Base-by-base conservation (phyloP, 2,113 vertebrate genomes). In the Macroglossus sobrinus region DNA sequence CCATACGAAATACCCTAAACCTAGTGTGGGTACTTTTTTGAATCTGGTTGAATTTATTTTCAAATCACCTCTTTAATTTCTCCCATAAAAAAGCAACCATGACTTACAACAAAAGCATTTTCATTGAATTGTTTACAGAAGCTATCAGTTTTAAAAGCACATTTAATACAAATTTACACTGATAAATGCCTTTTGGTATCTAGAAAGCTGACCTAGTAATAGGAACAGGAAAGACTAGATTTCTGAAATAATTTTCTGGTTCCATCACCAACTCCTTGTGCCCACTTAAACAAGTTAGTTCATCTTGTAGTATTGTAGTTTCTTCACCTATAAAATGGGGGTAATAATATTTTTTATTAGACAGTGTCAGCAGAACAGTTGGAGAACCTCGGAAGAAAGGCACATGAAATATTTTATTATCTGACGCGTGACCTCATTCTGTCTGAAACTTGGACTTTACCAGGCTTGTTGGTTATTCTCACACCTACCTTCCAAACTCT, bases 341-440 rank as follows among this genome's bases (percentile, higher is more conserved):
- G n/a, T 82, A 72, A 84, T 96, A 89, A 88, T 96, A 91, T 97
- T 97, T 97, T 55, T 91, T 96, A 21, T 61, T 90, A 96, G 96
- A 94, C 97, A 97, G 92, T 21, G 88, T 93, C 80, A 95, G 81
- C 68, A 53, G 68, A 95, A 63, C 26, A 74, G 81, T 88, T 53
- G 85, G 59, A 89, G 74, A 72, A 89, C 40, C 59, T 91, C 68
- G 28, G 93, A 89, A 47, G 82, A 89, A 89, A 96, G 96, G 82
- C 38, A 4, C 93, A 91, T 91, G 61, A 75, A 91, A 72, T 74
- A 74, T 86, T 90, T 80, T 63, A 69, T 91, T 97, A 91, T 97
- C 94, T 95, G 47, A 86, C 47, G 78, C 40, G 84, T 97, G 95
- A 97, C 94, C 68, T 97, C 96, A 97, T 72, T 18, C 61, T 16